Percentiles rank a stretch among this genome's conserved stretches.
Evolutionary conservation across 2,888 invertebrate genomes (phyloP).

Genomic region (Ctena decussata): DNA sequence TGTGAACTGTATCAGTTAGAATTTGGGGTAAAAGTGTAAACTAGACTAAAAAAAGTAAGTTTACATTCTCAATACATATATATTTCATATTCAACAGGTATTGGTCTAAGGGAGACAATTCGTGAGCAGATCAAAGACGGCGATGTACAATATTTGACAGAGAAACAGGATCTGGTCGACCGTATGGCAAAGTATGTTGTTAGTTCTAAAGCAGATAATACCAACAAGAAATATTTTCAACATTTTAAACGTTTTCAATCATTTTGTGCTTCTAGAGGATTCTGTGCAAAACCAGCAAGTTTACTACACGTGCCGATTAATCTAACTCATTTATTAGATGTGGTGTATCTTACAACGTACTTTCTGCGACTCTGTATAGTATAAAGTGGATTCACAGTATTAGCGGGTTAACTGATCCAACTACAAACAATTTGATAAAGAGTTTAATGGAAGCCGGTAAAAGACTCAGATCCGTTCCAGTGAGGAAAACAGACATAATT

Average conservation of each 20-base stretch:
- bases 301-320: conserved; percentile 41
- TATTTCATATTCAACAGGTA: no score
- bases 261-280: conserved; percentile 17
- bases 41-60: no score
- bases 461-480: conserved; percentile 30
- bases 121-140: background rate
- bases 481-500: conserved; percentile 6
- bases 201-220: conserved; percentile 37
- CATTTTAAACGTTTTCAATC: conserved; percentile 21
- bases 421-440: conserved; percentile 29
- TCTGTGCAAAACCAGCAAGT: conserved; percentile 22
- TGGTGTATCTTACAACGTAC: conserved; percentile 18
- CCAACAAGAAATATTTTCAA: conserved; percentile 23
- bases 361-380: conserved; percentile 40
- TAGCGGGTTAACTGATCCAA: conserved; percentile 30
- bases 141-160: no score
- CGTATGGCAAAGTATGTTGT: conserved; percentile 25
- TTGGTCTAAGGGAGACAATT: conserved; percentile 17
- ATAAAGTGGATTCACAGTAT: conserved; percentile 48
- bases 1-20: no score
- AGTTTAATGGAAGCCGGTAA: conserved; percentile 35
- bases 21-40: no score
- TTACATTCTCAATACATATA: no score
- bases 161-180: background rate
- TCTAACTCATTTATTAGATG: conserved; percentile 29